Evolutionary conservation across 2,888 invertebrate species (phyloP), one percentile per base, ranked within the genome.

Genomic region (Coleophora flavipennella): DNA sequence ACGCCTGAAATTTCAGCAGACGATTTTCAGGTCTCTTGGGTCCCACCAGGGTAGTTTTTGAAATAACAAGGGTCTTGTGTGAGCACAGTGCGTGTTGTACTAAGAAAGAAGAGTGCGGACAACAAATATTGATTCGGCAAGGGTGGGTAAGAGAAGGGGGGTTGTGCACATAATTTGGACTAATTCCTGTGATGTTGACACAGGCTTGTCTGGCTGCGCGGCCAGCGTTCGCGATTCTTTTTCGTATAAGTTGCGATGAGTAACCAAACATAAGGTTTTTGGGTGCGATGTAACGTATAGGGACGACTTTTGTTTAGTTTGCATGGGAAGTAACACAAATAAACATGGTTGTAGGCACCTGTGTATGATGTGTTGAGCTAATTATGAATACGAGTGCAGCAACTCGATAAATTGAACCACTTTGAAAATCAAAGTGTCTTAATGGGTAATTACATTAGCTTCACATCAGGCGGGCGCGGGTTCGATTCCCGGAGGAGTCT

Each of bases 121-220:
- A 76, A 84, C 85, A 85, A 85, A 85, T 85, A 85, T 85, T 85
- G 85, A 85, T 85, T 85, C 80, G 81, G 72, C 67, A 66, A 55
- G 63, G 57, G 47, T 9, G 56, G 49, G 41, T 46, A 41, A 48
- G 44, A 54, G 51, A 44, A 51, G 43, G 56, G 50, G 62, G 56
- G 60, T 67, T 67, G 74, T 59, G 77, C 69, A 73, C 73, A 79
- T 84, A 84, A 83, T 84, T 84, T 84, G 83, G 73, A 81, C 83
- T 84, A 84, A 84, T 84, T 84, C 83, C 74, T 77, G 64, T 64
- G 61, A 61, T 83, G 79, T 83, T 83, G 74, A 75, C 77, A 67
- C 68, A 71, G 69, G 80, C 75, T 78, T 68, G 83, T 83, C 83
- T 80, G 78, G 68, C 51, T 57, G 70, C 62, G 59, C 67, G 75